These are phyloP conservation scores for Zenarchopterus dispar DNA, from an alignment of 2,797 vertebrate species.

Conservation along the genomic window DNA sequence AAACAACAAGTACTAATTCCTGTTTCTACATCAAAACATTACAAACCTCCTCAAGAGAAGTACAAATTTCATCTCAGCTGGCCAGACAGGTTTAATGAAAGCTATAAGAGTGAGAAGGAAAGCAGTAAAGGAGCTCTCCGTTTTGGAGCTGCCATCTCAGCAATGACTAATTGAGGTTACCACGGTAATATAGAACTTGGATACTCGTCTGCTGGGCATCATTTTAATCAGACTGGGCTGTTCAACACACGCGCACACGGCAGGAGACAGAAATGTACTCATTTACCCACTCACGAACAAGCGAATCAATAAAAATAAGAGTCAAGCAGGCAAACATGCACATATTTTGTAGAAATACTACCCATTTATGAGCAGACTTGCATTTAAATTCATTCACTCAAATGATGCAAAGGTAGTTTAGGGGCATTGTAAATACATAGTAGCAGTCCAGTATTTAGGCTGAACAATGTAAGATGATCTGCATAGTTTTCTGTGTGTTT, in stretches of 20 bases:
- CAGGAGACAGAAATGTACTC: not conserved
- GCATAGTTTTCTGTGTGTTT: too few relatives aligned
- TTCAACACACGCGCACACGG: not conserved
- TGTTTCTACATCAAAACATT: slow-evolving; percentile 36
- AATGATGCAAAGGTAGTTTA: too few relatives aligned
- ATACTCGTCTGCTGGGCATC: slow-evolving; percentile 63
- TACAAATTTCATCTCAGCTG: slow-evolving; percentile 45
- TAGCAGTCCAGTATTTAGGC: too few relatives aligned
- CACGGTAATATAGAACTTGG: slow-evolving; percentile 53
- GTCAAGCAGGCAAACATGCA: too few relatives aligned
- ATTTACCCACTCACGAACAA: not conserved
- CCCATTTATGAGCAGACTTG: too few relatives aligned
- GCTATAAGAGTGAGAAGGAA: slow-evolving; percentile 27
- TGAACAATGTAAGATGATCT: too few relatives aligned
- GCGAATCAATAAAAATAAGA: too few relatives aligned
- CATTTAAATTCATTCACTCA: too few relatives aligned
- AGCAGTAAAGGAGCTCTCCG: slow-evolving; percentile 45
- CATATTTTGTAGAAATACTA: too few relatives aligned
- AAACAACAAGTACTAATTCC: slow-evolving; percentile 42
- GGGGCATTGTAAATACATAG: too few relatives aligned
- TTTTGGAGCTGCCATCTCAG: too few relatives aligned
- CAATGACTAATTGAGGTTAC: slow-evolving; percentile 58
- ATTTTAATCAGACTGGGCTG: slow-evolving; percentile 65
- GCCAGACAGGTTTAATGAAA: slow-evolving; percentile 45
- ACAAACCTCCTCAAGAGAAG: slow-evolving; percentile 28